Evolutionary conservation across 2,113 vertebrate genomes (phyloP).

Genomic region (Rhagologus leucostigma): DNA sequence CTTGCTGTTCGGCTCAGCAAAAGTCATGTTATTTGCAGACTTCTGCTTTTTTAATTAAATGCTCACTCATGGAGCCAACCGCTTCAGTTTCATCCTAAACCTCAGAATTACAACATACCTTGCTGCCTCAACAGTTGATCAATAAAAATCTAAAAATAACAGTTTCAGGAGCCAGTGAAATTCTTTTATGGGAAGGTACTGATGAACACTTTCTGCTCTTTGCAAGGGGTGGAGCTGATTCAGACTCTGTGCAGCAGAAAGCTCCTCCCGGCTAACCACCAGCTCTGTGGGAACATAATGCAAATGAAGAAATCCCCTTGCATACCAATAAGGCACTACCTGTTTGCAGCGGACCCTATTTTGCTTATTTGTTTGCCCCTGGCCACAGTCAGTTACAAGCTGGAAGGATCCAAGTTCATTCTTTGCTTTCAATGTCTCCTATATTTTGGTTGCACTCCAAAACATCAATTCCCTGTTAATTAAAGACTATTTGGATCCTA

Average conservation of each 20-base stretch:
- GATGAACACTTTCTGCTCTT: background rate
- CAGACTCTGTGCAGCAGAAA: background rate
- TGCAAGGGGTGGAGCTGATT: background rate
- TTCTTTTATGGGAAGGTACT: background rate
- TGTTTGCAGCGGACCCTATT: background rate
- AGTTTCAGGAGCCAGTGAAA: background rate
- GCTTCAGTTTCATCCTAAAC: background rate
- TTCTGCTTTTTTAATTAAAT: background rate
- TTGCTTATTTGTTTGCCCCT: background rate
- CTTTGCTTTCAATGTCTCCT: background rate
- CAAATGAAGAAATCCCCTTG: constrained; percentile 22
- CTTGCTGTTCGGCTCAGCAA: background rate
- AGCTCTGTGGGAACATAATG: constrained; percentile 1
- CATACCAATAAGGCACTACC: constrained; percentile 12
- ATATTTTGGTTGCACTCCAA: constrained; percentile 59
- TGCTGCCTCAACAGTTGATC: background rate
- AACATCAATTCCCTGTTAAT: constrained; percentile 71
- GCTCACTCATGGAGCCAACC: background rate
- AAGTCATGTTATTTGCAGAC: background rate
- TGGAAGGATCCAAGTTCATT: background rate
- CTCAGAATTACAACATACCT: background rate
- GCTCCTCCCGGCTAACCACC: background rate
- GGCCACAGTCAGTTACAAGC: background rate
- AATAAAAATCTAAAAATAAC: background rate
- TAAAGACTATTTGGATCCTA: constrained; percentile 72